Evolutionary conservation across 2,797 vertebrate genomes (phyloP), one percentile per base, ranked within the genome.

Genomic region (Chaetodon trifasciatus): DNA sequence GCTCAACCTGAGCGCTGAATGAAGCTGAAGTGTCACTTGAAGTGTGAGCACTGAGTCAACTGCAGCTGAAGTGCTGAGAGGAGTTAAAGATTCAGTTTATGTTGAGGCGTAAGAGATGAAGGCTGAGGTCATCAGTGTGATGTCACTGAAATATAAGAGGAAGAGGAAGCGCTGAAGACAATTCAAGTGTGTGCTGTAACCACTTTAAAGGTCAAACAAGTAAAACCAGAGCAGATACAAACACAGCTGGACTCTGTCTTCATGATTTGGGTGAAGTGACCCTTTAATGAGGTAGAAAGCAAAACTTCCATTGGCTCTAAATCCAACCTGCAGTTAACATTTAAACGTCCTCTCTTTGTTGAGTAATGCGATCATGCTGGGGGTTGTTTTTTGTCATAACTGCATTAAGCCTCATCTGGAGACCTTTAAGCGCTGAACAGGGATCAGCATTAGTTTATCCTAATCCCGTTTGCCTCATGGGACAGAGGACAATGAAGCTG

Each of bases 381-480:
- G 10, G n/a, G 24, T 49, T 10, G n/a, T 32, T 35, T 63, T 49
- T 49, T 37, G 19, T 49, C 32, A 11, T 70, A 66, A 74, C 66
- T 61, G 6, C 42, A 42, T 76, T 70, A 75, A 58, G 57, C 1
- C n/a, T 79, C 67, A 44, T 39, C 21, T 67, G 44, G 50, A 61
- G 70, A 77, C 64, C 58, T 72, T n/a, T n/a, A 24, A 58, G 47
- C 40, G 4, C 44, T 56, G 46, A 74, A 16, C 8, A 9, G 53
- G 16, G 62, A 74, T 63, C 58, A 56, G 35, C 24, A 47, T 78
- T 50, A 57, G 58, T 78, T 77, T 53, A 67, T 39, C 32, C 23
- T 76, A 77, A 87, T 77, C 55, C 44, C 0, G 58, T 87, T 84
- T 74, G 24, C 15, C 55, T 60, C 19, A 1, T 24, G 32, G 55